Evolutionary conservation across 2,797 vertebrate genomes (phyloP).

Genomic region (Aulostomus chinensis): DNA sequence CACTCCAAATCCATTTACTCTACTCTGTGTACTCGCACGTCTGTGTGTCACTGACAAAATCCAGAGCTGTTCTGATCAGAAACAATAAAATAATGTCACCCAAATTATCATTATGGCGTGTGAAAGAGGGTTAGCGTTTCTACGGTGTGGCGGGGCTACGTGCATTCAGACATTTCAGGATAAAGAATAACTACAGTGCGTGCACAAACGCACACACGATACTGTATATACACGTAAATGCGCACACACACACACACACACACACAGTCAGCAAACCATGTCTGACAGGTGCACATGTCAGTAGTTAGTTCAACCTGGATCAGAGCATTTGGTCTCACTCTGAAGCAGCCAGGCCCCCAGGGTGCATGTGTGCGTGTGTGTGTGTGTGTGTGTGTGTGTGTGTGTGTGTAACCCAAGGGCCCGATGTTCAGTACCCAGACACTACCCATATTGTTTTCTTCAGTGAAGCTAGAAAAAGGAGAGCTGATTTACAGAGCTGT

Average conservation of each 20-base stretch:
- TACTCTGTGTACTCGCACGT: conserved; percentile 43
- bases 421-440: conserved; percentile 59
- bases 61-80: neutral
- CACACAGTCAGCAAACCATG: conserved; percentile 58
- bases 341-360: conserved; percentile 58
- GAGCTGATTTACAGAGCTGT: conserved; percentile 77
- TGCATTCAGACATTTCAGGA: neutral
- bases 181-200: neutral
- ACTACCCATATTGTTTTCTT: conserved; percentile 73
- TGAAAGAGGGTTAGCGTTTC: too few species aligned
- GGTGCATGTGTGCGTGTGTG: conserved; percentile 23
- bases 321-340: conserved; percentile 73
- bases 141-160: too few species aligned
- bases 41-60: neutral
- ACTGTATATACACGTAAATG: conserved; percentile 27
- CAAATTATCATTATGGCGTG: neutral
- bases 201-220: conserved; percentile 12
- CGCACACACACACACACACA: conserved; percentile 34
- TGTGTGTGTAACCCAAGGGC: conserved; percentile 40
- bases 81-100: neutral
- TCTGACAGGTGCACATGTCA: conserved; percentile 77
- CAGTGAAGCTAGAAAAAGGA: conserved; percentile 62
- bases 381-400: conserved; percentile 27
- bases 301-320: conserved; percentile 74
- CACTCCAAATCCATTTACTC: conserved; percentile 71